Evolutionary conservation across 2,888 invertebrate genomes (phyloP).

Genomic region (Ectobius pallidus): DNA sequence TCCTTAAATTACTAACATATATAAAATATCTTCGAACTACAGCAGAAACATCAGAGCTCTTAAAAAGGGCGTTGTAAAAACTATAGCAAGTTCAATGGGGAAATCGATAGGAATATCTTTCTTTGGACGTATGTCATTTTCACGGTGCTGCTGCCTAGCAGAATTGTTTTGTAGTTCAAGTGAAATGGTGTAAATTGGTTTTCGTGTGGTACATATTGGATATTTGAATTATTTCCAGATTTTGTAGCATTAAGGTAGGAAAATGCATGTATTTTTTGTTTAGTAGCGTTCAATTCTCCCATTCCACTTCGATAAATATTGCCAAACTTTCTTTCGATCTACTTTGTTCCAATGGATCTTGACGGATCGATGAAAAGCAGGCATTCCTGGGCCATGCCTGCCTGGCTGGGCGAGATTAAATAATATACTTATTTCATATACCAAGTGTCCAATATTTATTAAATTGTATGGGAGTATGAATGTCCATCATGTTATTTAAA

Average conservation of each 20-base stretch:
- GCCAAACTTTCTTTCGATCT: not conserved
- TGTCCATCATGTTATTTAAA: too few relatives aligned
- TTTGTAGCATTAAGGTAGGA: conserved; percentile 15
- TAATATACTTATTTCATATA: not conserved
- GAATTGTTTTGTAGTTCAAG: conserved; percentile 10
- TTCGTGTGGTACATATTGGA: not conserved
- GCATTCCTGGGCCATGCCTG: conserved; percentile 33
- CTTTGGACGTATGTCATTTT: conserved; percentile 1
- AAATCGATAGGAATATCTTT: conserved; percentile 17
- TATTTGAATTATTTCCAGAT: not conserved
- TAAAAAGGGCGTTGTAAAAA: too few relatives aligned
- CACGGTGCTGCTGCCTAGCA: conserved; percentile 21
- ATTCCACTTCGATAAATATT: not conserved
- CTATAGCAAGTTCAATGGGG: too few relatives aligned
- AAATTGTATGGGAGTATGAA: too few relatives aligned
- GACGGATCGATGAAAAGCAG: conserved; percentile 34
- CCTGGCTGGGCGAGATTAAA: not conserved
- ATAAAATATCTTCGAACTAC: too few relatives aligned
- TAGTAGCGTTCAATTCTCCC: too few relatives aligned
- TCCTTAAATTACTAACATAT: too few relatives aligned
- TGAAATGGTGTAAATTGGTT: not conserved
- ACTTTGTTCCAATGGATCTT: not conserved
- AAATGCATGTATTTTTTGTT: not conserved
- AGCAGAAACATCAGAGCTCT: too few relatives aligned
- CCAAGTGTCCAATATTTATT: not conserved